Evolutionary conservation across 1,140 invertebrate genomes (phyloP), one percentile per base, ranked within the genome.

Genomic region (Prorops nasuta): DNA sequence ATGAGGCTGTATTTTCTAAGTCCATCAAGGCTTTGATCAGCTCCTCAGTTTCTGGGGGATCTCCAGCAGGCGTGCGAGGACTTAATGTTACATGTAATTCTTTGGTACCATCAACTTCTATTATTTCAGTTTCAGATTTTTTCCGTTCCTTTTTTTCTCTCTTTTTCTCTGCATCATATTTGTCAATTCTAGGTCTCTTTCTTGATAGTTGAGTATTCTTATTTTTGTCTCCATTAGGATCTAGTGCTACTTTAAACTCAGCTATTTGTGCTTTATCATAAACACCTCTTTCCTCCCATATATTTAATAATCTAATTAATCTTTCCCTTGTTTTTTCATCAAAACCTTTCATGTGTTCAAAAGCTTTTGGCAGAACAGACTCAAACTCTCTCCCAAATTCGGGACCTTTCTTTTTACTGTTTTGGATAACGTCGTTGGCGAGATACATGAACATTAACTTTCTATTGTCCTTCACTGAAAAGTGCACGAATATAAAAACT

Each of bases 351-450:
- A 96, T 90, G 55, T 91, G 84, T 54, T 89, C 83, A 62, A 95
- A 92, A 1, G 90, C 87, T 69, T 89, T 89, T 51, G 83, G 84
- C 14, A 96, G 72, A 10, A 89, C 82, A 45, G 80, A 80, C 7
- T 83, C 86, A 78, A 92, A 95, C 65, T 92, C 90, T 74, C 89
- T 89, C 9, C 90, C 88, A 81, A 94, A 98, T 75, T 98, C 95
- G 4, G 94, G 92, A 0, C 94, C 95, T 77, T 98, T 98, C 67
- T 97, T 98, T 67, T 93, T 94, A 68, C 94, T 94, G 67, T 98
- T 98, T 74, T 98, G 96, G 55, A 98, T 96, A 18, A 98, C 94
- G 84, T 99, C 97, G 83, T 99, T 99, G 3, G 96, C 96, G 51
- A 98, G 79, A 73, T 98, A 98, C 84, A 98, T 90, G 63, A 96